These are phyloP conservation scores for Aspidiotus destructor DNA, from an alignment of 2,888 invertebrate species.

Conservation along the genomic window DNA sequence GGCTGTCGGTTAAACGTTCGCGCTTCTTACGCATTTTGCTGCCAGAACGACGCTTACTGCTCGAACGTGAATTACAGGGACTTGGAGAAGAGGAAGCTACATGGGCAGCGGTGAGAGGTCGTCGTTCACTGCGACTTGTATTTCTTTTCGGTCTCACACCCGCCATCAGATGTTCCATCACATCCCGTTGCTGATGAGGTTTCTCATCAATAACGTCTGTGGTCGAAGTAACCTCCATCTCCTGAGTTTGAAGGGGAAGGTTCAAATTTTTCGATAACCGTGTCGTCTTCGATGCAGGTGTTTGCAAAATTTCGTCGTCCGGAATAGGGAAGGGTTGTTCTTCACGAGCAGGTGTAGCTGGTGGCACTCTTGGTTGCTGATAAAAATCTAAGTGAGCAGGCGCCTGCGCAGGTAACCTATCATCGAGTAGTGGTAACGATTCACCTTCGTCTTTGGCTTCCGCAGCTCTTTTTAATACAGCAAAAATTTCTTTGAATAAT, in stretches of 20 bases:
- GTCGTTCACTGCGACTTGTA: constrained; percentile 5
- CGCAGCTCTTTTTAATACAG: constrained; percentile 70
- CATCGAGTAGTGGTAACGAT: constrained; percentile 60
- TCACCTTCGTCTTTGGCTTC: constrained; percentile 73
- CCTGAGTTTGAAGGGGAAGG: not conserved
- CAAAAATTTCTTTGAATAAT: constrained; percentile 73
- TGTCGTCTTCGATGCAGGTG: not conserved
- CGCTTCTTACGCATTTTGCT: constrained; percentile 34
- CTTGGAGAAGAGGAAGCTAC: constrained; percentile 17
- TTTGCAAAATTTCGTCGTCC: not conserved
- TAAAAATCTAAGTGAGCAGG: not conserved
- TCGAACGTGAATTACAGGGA: constrained; percentile 20
- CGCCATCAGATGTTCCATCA: constrained; percentile 63
- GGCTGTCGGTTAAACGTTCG: constrained; percentile 32
- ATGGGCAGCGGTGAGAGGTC: constrained; percentile 4
- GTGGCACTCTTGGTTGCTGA: constrained; percentile 50
- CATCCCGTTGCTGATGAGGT: constrained; percentile 52
- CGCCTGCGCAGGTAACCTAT: constrained; percentile 39
- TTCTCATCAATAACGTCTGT: not conserved
- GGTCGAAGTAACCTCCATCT: not conserved
- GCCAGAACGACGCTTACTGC: constrained; percentile 16
- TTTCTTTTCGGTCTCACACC: constrained; percentile 47
- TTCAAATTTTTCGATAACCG: not conserved
- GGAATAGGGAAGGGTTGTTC: constrained; percentile 33
- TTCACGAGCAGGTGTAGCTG: constrained; percentile 54